Conservation (phyloP, 2,888 invertebrate genomes). For the Corbicula japonica region DNA sequence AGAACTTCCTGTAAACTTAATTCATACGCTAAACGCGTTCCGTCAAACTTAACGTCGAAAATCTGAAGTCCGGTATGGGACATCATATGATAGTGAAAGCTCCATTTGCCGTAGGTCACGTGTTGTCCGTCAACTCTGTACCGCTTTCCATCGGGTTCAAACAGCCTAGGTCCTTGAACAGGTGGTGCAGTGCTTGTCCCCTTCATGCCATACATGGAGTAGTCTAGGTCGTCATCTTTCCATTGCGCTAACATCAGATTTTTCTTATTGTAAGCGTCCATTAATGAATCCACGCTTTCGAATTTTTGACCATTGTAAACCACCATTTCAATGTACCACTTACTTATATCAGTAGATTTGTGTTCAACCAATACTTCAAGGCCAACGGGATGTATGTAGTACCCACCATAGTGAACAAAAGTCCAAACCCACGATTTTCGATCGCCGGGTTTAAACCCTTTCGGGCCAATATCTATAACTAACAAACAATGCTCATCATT, state of each 20-base stretch:
- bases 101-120: slow-evolving; percentile 80
- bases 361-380: slow-evolving; percentile 76
- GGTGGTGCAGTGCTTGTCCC: slow-evolving; percentile 22
- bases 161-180: slow-evolving; percentile 71
- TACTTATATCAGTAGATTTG: slow-evolving; percentile 58
- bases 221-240: slow-evolving; percentile 9
- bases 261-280: slow-evolving; percentile 56
- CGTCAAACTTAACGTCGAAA: slow-evolving; percentile 75
- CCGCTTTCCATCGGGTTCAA: slow-evolving; percentile 80
- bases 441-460: slow-evolving; percentile 69
- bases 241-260: slow-evolving; percentile 24
- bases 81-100: slow-evolving; percentile 75
- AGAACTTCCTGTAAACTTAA: slow-evolving; percentile 78
- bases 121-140: slow-evolving; percentile 76
- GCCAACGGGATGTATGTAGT: slow-evolving; percentile 76
- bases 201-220: slow-evolving; percentile 44
- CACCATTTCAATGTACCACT: slow-evolving; percentile 72
- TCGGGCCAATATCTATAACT: slow-evolving; percentile 71
- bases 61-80: slow-evolving; percentile 74
- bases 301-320: slow-evolving; percentile 76
- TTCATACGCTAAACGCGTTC: slow-evolving; percentile 78
- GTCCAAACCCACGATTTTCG: slow-evolving; percentile 73
- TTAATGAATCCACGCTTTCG: slow-evolving; percentile 62
- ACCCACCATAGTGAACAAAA: slow-evolving; percentile 73
- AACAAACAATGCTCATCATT: slow-evolving; percentile 64